phyloP scores from a whole-genome alignment of 2,113 vertebrate genomes.

The Apteryx mantelli region DNA sequence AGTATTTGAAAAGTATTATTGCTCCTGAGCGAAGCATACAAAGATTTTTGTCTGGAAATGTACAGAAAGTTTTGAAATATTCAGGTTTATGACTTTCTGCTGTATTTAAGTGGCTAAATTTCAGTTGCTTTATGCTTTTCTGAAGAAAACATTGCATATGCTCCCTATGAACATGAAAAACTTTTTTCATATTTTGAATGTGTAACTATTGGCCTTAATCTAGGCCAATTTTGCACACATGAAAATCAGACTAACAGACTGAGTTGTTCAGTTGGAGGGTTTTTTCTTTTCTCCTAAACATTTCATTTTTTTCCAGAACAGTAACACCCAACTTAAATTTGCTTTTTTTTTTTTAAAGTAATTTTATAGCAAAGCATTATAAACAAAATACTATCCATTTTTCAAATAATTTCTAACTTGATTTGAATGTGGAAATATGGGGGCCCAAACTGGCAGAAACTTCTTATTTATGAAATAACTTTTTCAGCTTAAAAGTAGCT shows the following conservation, averaged over 20 bases:
- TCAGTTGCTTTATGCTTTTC: not conserved
- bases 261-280: not conserved
- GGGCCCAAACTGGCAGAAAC: not conserved
- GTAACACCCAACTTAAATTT: rapidly evolving
- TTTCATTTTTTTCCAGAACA: not conserved
- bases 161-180: not conserved
- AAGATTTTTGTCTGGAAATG: not conserved
- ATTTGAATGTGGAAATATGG: not conserved
- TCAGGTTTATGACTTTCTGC: not conserved
- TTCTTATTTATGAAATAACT: not conserved
- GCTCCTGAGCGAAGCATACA: not conserved
- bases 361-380: not conserved
- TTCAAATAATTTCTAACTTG: not conserved
- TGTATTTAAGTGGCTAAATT: not conserved
- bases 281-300: not conserved
- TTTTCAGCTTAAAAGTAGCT: not conserved
- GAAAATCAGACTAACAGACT: not conserved
- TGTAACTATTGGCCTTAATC: not conserved
- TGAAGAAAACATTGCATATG: not conserved
- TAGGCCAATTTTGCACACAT: not conserved
- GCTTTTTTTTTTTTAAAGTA: not conserved
- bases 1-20: not conserved
- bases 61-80: not conserved
- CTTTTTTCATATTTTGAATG: not conserved
- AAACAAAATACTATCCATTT: not conserved